Base-by-base conservation (phyloP, 2,113 vertebrate genomes). In the Opisthocomus hoazin region DNA sequence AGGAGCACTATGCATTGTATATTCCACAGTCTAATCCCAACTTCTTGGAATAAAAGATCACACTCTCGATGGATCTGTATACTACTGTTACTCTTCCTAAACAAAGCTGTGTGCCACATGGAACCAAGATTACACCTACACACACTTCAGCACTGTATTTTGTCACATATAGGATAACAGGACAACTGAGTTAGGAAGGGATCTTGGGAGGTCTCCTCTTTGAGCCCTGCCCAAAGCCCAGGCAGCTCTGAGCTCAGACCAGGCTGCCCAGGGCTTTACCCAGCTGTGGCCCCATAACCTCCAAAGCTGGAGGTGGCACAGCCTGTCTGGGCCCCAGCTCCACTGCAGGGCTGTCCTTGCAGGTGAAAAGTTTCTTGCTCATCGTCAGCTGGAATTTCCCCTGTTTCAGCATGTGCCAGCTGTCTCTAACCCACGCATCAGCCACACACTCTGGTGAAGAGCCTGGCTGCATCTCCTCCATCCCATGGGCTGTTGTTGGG, bases 271-370 rank as follows among this genome's bases (percentile, higher is more conserved):
- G 29, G 3, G 10, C 21, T 6, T 56, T 57, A 56, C 7, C 13
- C 34, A 43, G 8, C 0, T 63, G 41, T 4, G 20, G 11, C 12
- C 36, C 9, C 1, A 46, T 26, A 75, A 75, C 22, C 36, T 48
- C 21, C 12, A 51, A 12, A 6, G 30, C 15, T 15, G 27, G n/a
- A 36, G 24, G 39, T 8, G 4, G 10, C 24, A 36, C 11, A 74
- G 6, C 23, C 57, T 30, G 15, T 12, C 16, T 73, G 37, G 27
- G 15, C 17, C 15, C 13, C 1, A 0, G 9, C 1, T 7, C 16
- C 16, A 18, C 21, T 5, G 5, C 27, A 48, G 58, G 10, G 23
- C 43, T 39, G 12, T 8, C 41, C 70, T 32, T 29, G 27, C 11
- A 10, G 9, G 5, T 16, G 53, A 58, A 43, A 63, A 0, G 0